These are phyloP conservation scores for Ceratothoa steindachneri DNA, from an alignment of 2,888 invertebrate genomes.

Conservation along the genomic window DNA sequence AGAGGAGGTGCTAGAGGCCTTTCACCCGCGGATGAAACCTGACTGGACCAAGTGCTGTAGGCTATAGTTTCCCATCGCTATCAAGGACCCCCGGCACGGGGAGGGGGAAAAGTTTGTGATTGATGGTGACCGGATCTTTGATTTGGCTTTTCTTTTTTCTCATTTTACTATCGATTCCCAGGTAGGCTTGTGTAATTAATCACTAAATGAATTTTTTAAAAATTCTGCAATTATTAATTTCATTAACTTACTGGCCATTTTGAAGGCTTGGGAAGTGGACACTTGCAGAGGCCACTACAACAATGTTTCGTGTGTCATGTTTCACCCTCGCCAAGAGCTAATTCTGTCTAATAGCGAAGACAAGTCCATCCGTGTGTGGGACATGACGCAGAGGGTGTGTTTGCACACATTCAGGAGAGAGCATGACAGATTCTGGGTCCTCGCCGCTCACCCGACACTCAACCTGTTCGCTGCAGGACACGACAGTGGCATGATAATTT, in stretches of 20 bases:
- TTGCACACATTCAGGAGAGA: constrained; percentile 89
- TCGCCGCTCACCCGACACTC: constrained; percentile 87
- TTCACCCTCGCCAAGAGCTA: constrained; percentile 94
- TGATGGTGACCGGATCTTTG: too few species aligned
- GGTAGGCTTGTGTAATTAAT: too few species aligned
- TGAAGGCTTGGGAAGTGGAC: constrained; percentile 94
- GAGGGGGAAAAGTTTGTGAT: too few species aligned
- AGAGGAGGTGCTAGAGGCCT: too few species aligned
- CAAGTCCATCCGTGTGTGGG: constrained; percentile 73
- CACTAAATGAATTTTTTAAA: too few species aligned
- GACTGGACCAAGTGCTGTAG: too few species aligned
- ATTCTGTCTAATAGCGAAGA: constrained; percentile 76
- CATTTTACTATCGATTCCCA: too few species aligned
- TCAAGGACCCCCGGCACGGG: too few species aligned
- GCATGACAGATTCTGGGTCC: constrained; percentile 95
- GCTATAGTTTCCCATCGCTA: too few species aligned
- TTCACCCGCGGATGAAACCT: too few species aligned
- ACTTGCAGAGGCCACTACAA: constrained; percentile 99
- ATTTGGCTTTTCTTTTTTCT: too few species aligned
- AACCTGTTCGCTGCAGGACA: constrained; percentile 99
- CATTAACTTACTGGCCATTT: not conserved
- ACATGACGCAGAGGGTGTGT: constrained; percentile 90
- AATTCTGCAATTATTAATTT: too few species aligned
- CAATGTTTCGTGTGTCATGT: constrained; percentile 95
- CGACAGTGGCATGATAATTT: constrained; percentile 93